Evolutionary conservation across 2,888 invertebrate genomes (phyloP), one percentile per base, ranked within the genome.

Genomic region (Zaprionus bogoriensis): DNA sequence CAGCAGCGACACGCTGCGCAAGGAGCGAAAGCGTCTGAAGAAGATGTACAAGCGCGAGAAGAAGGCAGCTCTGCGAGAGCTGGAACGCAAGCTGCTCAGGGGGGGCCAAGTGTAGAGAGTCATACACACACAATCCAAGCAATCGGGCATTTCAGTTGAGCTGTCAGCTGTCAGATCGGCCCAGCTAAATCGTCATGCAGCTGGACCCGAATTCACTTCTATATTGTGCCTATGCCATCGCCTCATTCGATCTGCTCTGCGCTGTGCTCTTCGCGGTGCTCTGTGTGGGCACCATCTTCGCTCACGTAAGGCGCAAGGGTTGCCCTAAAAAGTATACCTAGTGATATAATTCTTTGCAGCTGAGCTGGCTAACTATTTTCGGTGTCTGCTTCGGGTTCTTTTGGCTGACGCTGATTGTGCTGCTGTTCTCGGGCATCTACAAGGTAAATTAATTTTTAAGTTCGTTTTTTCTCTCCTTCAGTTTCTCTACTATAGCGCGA

Each of bases 311-410:
- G 2, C 4, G 2, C 5, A 10, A 12, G 0, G 1, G 10, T 10
- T 19, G 6, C 6, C 4, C 6, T 5, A 4, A 10, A 6, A 17
- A 4, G 3, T 3, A 2, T 4, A 4, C 4, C 19, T 41, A 6
- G 0, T 19, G 2, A 6, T 17, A 7, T 0, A 12, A 14, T 23
- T 2, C 14, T 12, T n/a, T 32, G 3, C 9, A 86, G 81, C 12
- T 82, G 2, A 81, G 81, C 44, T 82, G 81, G 81, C 36, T 83
- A 1, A 63, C 74, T 9, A 75, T 84, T 10, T 86, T 86, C 23
- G 52, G 61, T 0, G 27, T 54, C 2, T 17, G 60, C 3, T 82
- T 82, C 62, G 73, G 61, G 17, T 6, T 75, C 1, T 80, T 86
- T n/a, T 82, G 87, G 87, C 2, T 81, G 4, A 44, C 81, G 0